phyloP scores from a whole-genome alignment of 2,797 vertebrate genomes.

The Clarias fuscus region DNA sequence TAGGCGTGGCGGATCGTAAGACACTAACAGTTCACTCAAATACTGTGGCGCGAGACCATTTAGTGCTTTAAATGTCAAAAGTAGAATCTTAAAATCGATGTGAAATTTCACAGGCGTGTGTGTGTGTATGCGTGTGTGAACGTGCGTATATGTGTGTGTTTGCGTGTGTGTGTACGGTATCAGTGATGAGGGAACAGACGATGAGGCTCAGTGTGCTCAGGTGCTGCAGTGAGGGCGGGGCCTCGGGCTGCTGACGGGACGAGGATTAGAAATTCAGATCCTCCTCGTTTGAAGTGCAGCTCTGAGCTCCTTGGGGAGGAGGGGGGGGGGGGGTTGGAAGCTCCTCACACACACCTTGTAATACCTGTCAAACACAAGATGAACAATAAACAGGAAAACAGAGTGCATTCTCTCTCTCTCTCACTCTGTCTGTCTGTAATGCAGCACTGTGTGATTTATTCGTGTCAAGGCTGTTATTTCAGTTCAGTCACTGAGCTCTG shows the following conservation, averaged over 20 bases:
- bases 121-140: neutral
- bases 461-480: too few relatives aligned
- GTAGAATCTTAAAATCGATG: too few relatives aligned
- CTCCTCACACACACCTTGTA: neutral
- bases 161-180: neutral
- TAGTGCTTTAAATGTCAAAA: too few relatives aligned
- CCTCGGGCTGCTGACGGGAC: neutral
- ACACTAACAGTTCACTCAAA: too few relatives aligned
- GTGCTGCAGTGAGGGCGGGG: neutral
- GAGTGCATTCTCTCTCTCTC: neutral
- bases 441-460: too few relatives aligned
- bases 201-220: neutral
- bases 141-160: too few relatives aligned
- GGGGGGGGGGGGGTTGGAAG: neutral
- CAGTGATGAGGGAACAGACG: neutral
- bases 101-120: neutral
- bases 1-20: too few relatives aligned
- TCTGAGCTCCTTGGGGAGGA: neutral
- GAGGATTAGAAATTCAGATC: neutral
- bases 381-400: too few relatives aligned
- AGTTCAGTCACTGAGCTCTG: too few relatives aligned
- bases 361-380: too few relatives aligned
- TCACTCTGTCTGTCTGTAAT: too few relatives aligned
- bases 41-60: too few relatives aligned
- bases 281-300: neutral